Percentiles rank a stretch among this genome's conserved stretches.
Evolutionary conservation across 2,113 vertebrate genomes (phyloP).

Genomic region (Amia ocellicauda): DNA sequence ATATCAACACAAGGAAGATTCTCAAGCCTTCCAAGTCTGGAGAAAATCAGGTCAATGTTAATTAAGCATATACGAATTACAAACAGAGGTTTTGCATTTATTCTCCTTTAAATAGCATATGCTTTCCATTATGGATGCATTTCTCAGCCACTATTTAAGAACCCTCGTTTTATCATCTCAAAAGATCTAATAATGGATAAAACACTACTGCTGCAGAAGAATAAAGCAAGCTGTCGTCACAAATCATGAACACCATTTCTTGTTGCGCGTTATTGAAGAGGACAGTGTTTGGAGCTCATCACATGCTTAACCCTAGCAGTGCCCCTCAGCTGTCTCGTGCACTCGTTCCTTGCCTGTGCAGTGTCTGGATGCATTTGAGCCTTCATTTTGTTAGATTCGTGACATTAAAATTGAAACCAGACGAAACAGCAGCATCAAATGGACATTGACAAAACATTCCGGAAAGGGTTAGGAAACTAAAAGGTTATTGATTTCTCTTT

Average conservation of each 20-base stretch:
- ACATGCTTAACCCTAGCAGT: constrained; percentile 16
- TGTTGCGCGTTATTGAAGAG: constrained; percentile 5
- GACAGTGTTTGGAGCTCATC: neutral
- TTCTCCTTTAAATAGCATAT: too few species aligned
- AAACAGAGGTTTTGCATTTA: too few species aligned
- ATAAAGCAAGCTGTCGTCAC: too few species aligned
- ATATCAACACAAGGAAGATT: too few species aligned
- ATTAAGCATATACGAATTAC: too few species aligned
- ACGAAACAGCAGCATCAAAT: constrained; percentile 19
- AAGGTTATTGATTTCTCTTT: constrained; percentile 40
- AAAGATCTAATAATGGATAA: too few species aligned
- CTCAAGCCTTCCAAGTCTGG: too few species aligned
- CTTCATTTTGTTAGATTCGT: neutral
- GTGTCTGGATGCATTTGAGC: neutral
- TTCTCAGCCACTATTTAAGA: too few species aligned
- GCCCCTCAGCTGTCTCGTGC: neutral
- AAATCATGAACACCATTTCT: neutral
- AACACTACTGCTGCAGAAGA: too few species aligned
- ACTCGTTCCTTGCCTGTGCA: neutral
- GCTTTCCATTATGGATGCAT: too few species aligned
- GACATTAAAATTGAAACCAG: neutral
- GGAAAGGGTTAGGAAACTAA: constrained; percentile 1
- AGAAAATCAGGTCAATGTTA: too few species aligned
- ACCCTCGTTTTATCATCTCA: too few species aligned
- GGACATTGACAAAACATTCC: constrained; percentile 34